Conservation (phyloP, 1,140 invertebrate genomes). For the Proctacanthus coquilletti region DNA sequence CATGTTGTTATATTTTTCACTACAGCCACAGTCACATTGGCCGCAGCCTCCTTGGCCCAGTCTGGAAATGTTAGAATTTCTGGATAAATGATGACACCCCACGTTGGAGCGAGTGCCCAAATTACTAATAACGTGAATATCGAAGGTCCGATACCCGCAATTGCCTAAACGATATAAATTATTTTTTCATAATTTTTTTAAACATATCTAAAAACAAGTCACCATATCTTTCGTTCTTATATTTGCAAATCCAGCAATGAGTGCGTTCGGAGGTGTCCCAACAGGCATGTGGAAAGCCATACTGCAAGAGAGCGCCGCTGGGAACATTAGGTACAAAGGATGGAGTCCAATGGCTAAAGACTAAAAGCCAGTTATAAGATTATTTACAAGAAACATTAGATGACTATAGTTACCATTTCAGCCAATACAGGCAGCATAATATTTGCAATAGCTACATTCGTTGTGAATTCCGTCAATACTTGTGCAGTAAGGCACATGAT, state of each 20-base stretch:
- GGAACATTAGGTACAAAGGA: constrained; percentile 77
- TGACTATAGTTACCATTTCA: constrained; percentile 40
- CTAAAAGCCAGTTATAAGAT: constrained; percentile 35
- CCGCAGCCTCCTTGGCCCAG: too few relatives aligned
- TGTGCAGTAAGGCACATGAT: constrained; percentile 38
- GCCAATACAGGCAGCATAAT: constrained; percentile 61
- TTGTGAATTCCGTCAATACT: constrained; percentile 64
- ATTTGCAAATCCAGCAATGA: constrained; percentile 66
- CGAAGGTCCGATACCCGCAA: constrained; percentile 64
- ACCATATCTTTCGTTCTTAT: constrained; percentile 65
- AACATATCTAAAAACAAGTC: constrained; percentile 9
- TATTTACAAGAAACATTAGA: constrained; percentile 7
- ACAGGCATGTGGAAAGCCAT: constrained; percentile 58
- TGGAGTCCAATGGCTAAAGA: constrained; percentile 47
- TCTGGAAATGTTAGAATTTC: constrained; percentile 26
- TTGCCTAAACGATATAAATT: constrained; percentile 26
- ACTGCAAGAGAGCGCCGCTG: constrained; percentile 62
- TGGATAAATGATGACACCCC: constrained; percentile 36
- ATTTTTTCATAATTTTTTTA: constrained; percentile 1
- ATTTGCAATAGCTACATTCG: constrained; percentile 74
- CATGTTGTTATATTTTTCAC: too few relatives aligned
- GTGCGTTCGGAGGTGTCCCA: constrained; percentile 80
- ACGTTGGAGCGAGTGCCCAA: constrained; percentile 51
- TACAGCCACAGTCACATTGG: too few relatives aligned
- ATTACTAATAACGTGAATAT: constrained; percentile 53